Evolutionary conservation across 2,113 vertebrate genomes (phyloP), one percentile per base, ranked within the genome.

Genomic region (Montifringilla adamsi): DNA sequence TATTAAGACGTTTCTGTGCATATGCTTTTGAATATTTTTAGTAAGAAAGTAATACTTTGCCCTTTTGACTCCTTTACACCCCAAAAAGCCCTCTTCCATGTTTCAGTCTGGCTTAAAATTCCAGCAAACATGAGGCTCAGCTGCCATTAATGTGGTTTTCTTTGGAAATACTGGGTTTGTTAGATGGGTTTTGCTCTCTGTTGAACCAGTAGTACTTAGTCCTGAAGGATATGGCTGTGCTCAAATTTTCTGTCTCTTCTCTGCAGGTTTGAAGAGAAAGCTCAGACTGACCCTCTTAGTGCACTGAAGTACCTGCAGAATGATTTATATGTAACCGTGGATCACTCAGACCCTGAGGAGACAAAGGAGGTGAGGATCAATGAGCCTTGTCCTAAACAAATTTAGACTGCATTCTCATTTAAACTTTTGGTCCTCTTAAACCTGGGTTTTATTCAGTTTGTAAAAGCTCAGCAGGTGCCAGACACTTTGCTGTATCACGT

Each of bases 301-400:
- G 99, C 99, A 75, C 98, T 99, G 85, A 99, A 99, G 93, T 99
- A 99, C 94, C 98, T 99, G 94, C 99, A 99, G 97, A 99, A 99
- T 15, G 99, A 99, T 95, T 98, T 99, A 80, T 99, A 98, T 14
- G 98, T 99, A 74, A 99, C 99, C 2, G 99, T 99, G 97, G 99
- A 99, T 98, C 99, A 99, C 97, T 99, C 98, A 1, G 99, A 99
- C 97, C 99, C 99, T 0, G 98, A 99, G 76, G 99, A 99, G 95
- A 99, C 99, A 88, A 99, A 99, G 98, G 99, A 99, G 99, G 99
- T 99, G 97, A 95, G 27, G 9, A 67, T 37, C 75, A 56, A 67
- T 16, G 2, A 35, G 47, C 17, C 23, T 43, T 41, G 22, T 41
- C 44, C 62, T 47, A 49, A 46, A 67, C n/a, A 53, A 78, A 75